These are phyloP conservation scores for Drosophila neonasuta DNA, from an alignment of 2,888 invertebrate species.

Conservation along the genomic window DNA sequence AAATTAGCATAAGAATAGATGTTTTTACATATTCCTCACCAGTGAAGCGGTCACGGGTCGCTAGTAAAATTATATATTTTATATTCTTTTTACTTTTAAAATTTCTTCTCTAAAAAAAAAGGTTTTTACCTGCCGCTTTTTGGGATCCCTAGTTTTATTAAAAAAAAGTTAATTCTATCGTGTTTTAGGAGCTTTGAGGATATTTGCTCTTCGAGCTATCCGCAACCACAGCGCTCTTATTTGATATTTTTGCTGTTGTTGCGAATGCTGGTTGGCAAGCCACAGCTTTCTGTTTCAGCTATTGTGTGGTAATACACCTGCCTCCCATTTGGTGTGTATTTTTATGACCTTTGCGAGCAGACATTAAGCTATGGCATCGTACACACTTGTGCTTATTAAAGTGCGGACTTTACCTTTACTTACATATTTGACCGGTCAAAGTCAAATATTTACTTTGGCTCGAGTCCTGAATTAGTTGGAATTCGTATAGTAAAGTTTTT, in stretches of 20 bases:
- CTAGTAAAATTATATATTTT: background rate
- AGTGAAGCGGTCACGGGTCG: too few relatives aligned
- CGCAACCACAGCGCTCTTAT: background rate
- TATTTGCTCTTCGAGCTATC: background rate
- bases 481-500: conserved; percentile 3
- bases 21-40: too few relatives aligned
- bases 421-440: conserved; percentile 16
- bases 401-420: background rate
- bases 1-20: too few relatives aligned
- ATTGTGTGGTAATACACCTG: background rate
- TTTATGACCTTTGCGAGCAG: conserved; percentile 21
- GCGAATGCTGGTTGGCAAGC: background rate
- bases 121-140: background rate
- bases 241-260: background rate
- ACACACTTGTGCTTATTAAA: conserved; percentile 16
- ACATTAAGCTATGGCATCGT: conserved; percentile 7
- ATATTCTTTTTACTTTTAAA: background rate
- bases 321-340: conserved; percentile 10
- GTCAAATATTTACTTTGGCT: conserved; percentile 30
- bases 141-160: too few relatives aligned
- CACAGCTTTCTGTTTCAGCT: conserved; percentile 2
- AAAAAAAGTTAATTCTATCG: too few relatives aligned
- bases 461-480: background rate
- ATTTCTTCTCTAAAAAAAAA: background rate
- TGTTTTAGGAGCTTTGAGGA: background rate